A percentile compares a stretch with the other conserved stretches of the same genome.
phyloP scores from a whole-genome alignment of 1,140 invertebrate genomes.

The Ceratina japonica region DNA sequence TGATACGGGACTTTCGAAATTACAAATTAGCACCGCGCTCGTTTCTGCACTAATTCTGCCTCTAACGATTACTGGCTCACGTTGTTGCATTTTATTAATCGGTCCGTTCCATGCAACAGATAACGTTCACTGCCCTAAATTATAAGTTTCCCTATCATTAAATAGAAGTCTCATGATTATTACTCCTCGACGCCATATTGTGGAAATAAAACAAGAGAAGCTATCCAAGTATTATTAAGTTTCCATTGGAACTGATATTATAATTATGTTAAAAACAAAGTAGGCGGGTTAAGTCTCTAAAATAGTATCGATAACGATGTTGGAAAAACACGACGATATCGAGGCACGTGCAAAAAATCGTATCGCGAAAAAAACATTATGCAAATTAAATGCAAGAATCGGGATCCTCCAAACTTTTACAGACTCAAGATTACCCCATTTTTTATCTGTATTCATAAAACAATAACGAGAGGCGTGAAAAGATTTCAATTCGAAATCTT shows the following conservation, averaged over 20 bases:
- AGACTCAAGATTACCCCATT: too few relatives aligned
- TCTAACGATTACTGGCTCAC: neutral
- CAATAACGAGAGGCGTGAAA: neutral
- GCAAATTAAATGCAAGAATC: neutral
- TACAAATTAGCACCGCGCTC: neutral
- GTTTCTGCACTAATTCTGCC: constrained; percentile 26
- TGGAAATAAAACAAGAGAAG: too few relatives aligned
- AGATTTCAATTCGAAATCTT: neutral
- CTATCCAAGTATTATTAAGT: too few relatives aligned
- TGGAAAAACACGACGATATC: constrained; percentile 15
- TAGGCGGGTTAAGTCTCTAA: neutral
- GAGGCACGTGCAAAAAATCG: neutral
- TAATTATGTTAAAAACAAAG: too few relatives aligned
- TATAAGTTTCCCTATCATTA: too few relatives aligned
- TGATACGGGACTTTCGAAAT: constrained; percentile 23
- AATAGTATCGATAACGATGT: neutral
- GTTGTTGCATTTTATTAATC: constrained; percentile 2
- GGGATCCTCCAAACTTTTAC: too few relatives aligned
- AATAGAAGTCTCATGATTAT: too few relatives aligned
- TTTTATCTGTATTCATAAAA: too few relatives aligned
- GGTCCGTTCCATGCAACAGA: neutral
- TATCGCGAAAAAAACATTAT: constrained; percentile 17
- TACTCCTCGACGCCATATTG: too few relatives aligned
- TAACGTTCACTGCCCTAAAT: too few relatives aligned
- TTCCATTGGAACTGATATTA: too few relatives aligned